phyloP scores from a whole-genome alignment of 2,797 vertebrate species.

The Coregonus sp. region DNA sequence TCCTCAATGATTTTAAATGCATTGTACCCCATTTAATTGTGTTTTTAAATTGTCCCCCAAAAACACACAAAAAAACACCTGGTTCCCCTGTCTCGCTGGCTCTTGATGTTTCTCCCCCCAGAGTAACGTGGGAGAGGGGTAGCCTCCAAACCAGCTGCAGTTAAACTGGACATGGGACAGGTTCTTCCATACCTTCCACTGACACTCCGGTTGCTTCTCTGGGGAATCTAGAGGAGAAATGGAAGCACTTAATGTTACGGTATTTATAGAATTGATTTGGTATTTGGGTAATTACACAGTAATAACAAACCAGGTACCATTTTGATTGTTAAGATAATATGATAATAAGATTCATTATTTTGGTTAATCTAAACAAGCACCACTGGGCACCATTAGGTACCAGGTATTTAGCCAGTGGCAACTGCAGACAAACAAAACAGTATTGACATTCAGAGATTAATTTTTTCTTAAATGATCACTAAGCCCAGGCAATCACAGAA shows the following conservation, averaged over 20 bases:
- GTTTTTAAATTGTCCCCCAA: not conserved
- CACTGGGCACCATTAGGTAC: not conserved
- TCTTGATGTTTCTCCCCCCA: slow-evolving; percentile 66
- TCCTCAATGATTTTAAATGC: not conserved
- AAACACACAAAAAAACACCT: not conserved
- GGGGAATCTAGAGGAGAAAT: slow-evolving; percentile 73
- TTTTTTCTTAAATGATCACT: not conserved
- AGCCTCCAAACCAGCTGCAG: slow-evolving; percentile 84
- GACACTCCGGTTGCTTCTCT: slow-evolving; percentile 71
- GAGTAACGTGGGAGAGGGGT: slow-evolving; percentile 80
- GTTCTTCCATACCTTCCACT: slow-evolving; percentile 47
- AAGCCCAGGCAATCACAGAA: not conserved
- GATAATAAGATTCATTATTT: not conserved
- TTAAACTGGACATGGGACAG: slow-evolving; percentile 68
- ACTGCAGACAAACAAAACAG: not conserved
- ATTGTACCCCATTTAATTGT: not conserved
- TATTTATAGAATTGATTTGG: too few relatives aligned
- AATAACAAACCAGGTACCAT: too few relatives aligned
- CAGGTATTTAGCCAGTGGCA: not conserved
- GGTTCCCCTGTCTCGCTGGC: not conserved
- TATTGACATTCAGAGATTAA: not conserved
- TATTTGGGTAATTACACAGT: not conserved
- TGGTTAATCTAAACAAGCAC: not conserved
- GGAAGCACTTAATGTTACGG: not conserved
- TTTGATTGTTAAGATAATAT: too few relatives aligned